Evolutionary conservation across 2,113 vertebrate genomes (phyloP).

Genomic region (Mormyrus lacerda): DNA sequence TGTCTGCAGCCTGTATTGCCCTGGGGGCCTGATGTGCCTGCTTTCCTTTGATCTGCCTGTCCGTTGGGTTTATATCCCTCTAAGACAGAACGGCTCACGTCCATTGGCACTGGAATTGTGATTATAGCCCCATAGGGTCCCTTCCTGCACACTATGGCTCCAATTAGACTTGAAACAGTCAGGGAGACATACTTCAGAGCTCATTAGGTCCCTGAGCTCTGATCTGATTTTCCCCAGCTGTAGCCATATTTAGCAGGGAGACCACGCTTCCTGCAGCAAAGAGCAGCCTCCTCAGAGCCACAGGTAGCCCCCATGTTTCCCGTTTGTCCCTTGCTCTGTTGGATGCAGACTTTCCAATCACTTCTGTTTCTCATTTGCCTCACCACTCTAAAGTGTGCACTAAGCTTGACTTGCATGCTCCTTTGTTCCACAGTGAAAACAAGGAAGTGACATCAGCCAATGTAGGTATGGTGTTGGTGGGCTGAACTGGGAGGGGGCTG

Average conservation of each 20-base stretch:
- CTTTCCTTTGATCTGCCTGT: neutral
- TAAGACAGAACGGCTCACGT: neutral
- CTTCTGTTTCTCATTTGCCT: neutral
- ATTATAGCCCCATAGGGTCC: neutral
- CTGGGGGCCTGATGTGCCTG: neutral
- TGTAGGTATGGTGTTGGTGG: constrained; percentile 94
- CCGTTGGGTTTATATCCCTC: neutral
- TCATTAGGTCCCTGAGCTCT: neutral
- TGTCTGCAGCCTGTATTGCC: neutral
- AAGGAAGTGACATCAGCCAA: neutral
- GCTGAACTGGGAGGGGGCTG: constrained; percentile 88
- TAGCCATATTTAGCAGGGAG: neutral
- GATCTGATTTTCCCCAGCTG: neutral
- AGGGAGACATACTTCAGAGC: neutral
- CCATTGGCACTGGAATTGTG: neutral
- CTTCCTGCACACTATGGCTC: neutral
- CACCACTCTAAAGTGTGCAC: neutral
- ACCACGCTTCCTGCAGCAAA: neutral
- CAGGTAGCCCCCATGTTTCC: neutral
- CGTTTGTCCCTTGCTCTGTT: neutral
- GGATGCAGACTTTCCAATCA: neutral
- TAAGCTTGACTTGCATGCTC: neutral
- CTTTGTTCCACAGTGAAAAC: neutral
- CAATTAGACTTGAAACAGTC: neutral
- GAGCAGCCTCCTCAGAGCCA: too few relatives aligned